Conservation (phyloP, 2,888 invertebrate species). For the Pecten maximus region DNA sequence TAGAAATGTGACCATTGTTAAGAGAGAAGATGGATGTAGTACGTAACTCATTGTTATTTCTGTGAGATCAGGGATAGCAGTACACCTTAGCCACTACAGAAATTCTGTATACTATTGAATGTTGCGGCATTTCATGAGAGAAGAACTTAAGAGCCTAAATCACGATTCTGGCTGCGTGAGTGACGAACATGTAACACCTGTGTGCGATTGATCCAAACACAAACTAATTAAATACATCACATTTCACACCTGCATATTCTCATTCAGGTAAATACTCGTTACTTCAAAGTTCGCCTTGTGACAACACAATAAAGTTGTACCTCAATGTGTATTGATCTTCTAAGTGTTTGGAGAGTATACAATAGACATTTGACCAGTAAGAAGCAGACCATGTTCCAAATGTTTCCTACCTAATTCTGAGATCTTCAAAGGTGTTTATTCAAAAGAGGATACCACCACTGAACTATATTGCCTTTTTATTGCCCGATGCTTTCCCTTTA, state of each 20-base stretch:
- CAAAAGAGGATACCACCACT: not conserved
- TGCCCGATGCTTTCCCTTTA: not conserved
- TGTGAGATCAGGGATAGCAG: too few species aligned
- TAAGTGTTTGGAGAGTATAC: not conserved
- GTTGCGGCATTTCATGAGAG: too few species aligned
- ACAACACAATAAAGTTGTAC: not conserved
- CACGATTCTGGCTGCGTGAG: not conserved
- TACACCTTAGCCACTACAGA: too few species aligned
- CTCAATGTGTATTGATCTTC: not conserved
- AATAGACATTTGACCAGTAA: not conserved
- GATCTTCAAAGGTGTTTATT: conserved; percentile 1
- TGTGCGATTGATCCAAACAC: not conserved
- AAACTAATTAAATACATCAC: not conserved
- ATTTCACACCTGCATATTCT: conserved; percentile 9
- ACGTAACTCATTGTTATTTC: too few species aligned
- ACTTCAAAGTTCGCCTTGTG: not conserved
- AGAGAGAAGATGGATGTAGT: too few species aligned
- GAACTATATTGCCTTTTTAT: not conserved
- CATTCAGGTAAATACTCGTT: conserved; percentile 11
- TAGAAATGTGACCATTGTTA: too few species aligned
- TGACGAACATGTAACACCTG: not conserved
- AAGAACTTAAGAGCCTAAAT: not conserved
- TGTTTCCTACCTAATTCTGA: not conserved
- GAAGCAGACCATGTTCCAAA: not conserved
- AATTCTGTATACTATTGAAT: too few species aligned